Evolutionary conservation across 1,140 invertebrate genomes (phyloP), one percentile per base, ranked within the genome.

Genomic region (Hirudo medicinalis): DNA sequence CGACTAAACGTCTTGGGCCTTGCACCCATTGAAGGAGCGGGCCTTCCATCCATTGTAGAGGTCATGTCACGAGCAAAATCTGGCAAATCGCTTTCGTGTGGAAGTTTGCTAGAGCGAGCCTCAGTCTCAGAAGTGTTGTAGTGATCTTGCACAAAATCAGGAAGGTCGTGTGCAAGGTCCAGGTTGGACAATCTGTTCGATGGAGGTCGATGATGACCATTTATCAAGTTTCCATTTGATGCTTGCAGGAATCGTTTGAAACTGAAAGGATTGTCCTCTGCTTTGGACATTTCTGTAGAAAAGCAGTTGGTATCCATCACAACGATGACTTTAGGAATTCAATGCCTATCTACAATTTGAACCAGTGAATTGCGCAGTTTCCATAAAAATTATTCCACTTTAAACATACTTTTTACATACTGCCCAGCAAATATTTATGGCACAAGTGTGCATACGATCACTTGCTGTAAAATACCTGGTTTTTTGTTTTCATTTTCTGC

Each of bases 121-220:
- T 27, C 40, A 0, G 20, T 19, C 69, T 72, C 43, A 27, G 17
- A 27, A 36, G 20, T 29, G 55, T 49, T 75, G 55, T 76, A 78
- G 75, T 79, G 79, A 73, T 78, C 77, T 55, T 79, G 78, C 0
- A 80, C 78, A 76, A 80, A 80, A 66, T 80, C 79, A 55, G 79
- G 79, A 32, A 80, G 72, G 60, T 79, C 78, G 72, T 74, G 75
- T 25, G 76, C 75, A 68, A 76, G 75, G 54, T 78, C 78, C 53
- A 75, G 75, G n/a, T 77, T 69, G n/a, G 40, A 27, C 27, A 54
- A 27, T 60, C 70, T 53, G 20, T 67, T 29, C 17, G 66, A 32
- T 32, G 71, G 67, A 22, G 70, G 72, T 68, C 67, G 57, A 63
- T 25, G 29, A 63, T 32, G 22, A 63, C 29, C 29, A 22, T 25